Base-by-base conservation (phyloP, 92 coral and sea anemone species). In the Chrysogorgia sp. region DNA sequence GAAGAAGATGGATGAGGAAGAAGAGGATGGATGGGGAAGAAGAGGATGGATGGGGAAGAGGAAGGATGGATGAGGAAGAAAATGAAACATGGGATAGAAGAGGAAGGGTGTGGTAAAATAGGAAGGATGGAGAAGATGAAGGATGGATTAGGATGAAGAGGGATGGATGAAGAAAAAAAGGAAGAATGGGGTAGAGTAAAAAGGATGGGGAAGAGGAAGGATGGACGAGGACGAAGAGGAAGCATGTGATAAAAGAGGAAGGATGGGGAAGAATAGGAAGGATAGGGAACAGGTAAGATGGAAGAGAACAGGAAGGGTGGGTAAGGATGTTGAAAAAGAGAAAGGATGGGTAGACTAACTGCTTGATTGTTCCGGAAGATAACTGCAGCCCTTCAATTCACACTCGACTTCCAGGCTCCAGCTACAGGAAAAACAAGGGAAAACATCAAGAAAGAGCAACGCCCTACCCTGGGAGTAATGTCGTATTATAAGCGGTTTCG, bases 361-460 rank as follows among this genome's bases (percentile, higher is more conserved):
- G 37, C 7, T 47, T 26, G 63, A 53, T 5, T 9, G 50, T 10
- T 30, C 40, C 0, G 66, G 6, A 7, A 72, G 59, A 72, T 34
- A 7, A 53, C 31, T 33, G 2, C n/a, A 35, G 8, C 47, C 55
- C 22, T 53, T 53, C 19, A 72, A 72, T 40, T 72, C 79, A 26
- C 79, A 50, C 35, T 72, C 79, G 19, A 53, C 28, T 30, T 23
- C 34, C 28, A 72, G 34, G 22, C 33, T 56, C 4, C 31, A 52
- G 35, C 79, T 72, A 23, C 26, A 72, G n/a, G 53, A 2, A 15
- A 12, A 47, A 15, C 53, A 47, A 47, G 15, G 15, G 2, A 47
- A 2, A 47, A 47, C 7, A 15, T 47, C n/a, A 15, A n/a, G n/a
- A n/a, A n/a, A n/a, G n/a, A n/a, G n/a, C n/a, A n/a, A n/a, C n/a